A percentile compares a stretch with the other conserved stretches of the same genome.
Conservation (phyloP, 1,140 invertebrate species). For the Drosophila quadrilineata region DNA sequence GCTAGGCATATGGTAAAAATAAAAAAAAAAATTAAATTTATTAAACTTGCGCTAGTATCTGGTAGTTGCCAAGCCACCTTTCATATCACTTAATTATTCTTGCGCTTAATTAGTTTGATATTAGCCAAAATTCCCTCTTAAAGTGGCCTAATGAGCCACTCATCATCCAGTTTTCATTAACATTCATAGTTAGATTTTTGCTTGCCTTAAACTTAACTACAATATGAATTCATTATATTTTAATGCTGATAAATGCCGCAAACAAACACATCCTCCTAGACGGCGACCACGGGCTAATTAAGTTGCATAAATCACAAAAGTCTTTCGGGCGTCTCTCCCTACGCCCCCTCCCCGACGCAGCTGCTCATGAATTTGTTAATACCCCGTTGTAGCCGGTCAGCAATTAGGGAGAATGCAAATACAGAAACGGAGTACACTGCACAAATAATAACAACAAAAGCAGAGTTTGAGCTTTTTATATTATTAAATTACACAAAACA, state of each 20-base stretch:
- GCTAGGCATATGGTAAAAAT: too few species aligned
- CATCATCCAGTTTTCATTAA: not conserved
- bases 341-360: too few species aligned
- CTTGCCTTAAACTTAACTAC: conserved; percentile 7
- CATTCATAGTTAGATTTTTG: too few species aligned
- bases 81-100: too few species aligned
- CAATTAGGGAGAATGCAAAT: conserved; percentile 31
- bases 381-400: conserved; percentile 15
- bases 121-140: conserved; percentile 6
- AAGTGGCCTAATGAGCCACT: conserved; percentile 2
- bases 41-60: too few species aligned
- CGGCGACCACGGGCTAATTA: not conserved
- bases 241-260: not conserved
- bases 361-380: conserved; percentile 12
- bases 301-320: conserved; percentile 16
- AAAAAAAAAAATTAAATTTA: too few species aligned
- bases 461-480: conserved; percentile 28
- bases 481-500: conserved; percentile 46
- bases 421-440: conserved; percentile 2
- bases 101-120: conserved; percentile 6
- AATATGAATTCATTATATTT: not conserved
- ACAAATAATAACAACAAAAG: conserved; percentile 13
- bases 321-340: conserved; percentile 15
- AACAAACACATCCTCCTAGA: not conserved
- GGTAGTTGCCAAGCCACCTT: too few species aligned